These are phyloP conservation scores for Ischnus inquisitorius DNA, from an alignment of 2,888 invertebrate genomes.

Conservation along the genomic window DNA sequence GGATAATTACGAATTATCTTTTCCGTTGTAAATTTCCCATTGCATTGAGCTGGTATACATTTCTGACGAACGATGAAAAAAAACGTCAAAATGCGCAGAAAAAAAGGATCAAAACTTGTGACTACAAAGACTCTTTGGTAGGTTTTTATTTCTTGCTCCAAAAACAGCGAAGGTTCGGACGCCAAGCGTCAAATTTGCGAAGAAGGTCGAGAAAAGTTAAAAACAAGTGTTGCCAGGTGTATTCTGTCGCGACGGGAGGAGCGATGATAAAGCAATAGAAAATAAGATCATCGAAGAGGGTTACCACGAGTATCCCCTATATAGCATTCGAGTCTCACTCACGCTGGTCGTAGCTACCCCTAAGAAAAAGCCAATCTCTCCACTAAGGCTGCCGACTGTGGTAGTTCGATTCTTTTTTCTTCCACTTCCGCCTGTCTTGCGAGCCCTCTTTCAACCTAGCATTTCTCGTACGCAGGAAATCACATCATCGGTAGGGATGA, in stretches of 20 bases:
- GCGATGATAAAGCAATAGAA: not conserved
- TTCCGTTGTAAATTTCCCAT: no score
- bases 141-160: not conserved
- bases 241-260: not conserved
- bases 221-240: not conserved
- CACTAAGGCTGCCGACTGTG: slow-evolving; percentile 15
- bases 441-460: slow-evolving; percentile 5
- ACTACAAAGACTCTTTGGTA: no score
- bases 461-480: slow-evolving; percentile 21
- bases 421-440: slow-evolving; percentile 1
- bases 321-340: not conserved
- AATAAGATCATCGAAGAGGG: not conserved
- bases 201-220: not conserved
- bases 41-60: no score
- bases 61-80: no score
- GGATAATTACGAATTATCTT: no score
- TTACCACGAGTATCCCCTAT: not conserved
- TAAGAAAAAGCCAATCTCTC: slow-evolving; percentile 33
- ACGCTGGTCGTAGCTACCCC: not conserved
- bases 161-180: not conserved
- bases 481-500: slow-evolving; percentile 10
- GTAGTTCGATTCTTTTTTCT: slow-evolving; percentile 24
- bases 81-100: no score
- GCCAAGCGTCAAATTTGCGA: not conserved
- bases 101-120: no score